phyloP scores from a whole-genome alignment of 2,797 vertebrate species.

The Anniella stebbinsi region DNA sequence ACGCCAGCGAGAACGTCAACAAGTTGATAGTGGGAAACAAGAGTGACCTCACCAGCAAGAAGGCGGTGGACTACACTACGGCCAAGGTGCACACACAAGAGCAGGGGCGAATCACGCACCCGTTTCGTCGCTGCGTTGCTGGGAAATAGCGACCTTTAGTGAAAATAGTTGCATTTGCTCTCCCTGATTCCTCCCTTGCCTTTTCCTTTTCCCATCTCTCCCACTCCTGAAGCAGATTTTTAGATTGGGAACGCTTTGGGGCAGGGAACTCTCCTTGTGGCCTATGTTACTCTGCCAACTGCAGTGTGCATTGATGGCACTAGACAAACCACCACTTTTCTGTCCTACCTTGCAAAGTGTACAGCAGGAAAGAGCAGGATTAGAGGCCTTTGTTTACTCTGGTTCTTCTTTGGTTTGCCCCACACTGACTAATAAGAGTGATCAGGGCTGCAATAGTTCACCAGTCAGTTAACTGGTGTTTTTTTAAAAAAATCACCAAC shows the following conservation, averaged over 20 bases:
- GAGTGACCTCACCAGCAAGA: constrained; percentile 82
- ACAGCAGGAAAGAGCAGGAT: background rate
- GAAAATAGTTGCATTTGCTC: background rate
- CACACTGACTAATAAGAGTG: background rate
- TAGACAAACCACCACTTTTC: background rate
- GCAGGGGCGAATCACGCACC: background rate
- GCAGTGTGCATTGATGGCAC: background rate
- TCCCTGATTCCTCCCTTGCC: background rate
- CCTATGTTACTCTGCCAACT: background rate
- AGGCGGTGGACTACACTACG: constrained; percentile 82
- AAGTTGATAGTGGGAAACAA: constrained; percentile 86
- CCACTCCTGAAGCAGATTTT: background rate
- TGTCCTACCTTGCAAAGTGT: background rate
- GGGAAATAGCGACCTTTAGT: background rate
- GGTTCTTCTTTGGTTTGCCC: background rate
- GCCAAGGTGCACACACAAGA: constrained; percentile 76
- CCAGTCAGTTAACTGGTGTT: background rate
- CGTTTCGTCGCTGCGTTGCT: no score
- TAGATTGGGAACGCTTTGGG: background rate
- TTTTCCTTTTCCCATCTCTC: background rate
- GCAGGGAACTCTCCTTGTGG: background rate
- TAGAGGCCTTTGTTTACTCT: background rate
- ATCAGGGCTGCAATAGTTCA: background rate
- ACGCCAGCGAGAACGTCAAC: constrained; percentile 84
- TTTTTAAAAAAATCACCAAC: background rate